Evolutionary conservation across 2,113 vertebrate genomes (phyloP), one percentile per base, ranked within the genome.

Genomic region (Chionodraco myersi): DNA sequence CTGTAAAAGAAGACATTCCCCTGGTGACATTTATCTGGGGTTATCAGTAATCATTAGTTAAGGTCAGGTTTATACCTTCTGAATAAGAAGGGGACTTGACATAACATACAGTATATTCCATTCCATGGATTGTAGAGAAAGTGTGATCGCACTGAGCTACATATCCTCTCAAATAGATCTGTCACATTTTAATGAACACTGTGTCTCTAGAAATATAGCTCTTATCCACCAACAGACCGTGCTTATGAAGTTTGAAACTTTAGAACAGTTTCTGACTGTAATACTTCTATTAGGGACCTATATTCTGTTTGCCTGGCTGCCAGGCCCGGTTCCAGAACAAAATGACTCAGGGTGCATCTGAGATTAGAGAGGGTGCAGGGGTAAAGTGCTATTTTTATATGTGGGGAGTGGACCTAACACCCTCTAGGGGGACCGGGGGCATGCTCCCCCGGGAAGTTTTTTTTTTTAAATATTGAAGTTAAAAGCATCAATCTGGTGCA

Each of bases 1-100:
- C 68, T 72, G 67, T 82, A 58, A 75, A 77, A 82, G 45, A 79
- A 65, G 80, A 88, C 77, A 80, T 79, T 86, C 74, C 70, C 66
- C 56, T 54, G 72, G 65, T 92, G 92, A 89, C 85, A 91, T 92
- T 93, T 90, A 88, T 73, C 75, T 82, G 76, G 64, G 83, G 83
- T 87, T 78, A 83, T 52, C 76, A 85, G 77, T 75, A 84, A 84
- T 90, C 68, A 86, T 90, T 88, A 82, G 83, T 81, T 86, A 65
- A 80, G 71, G 88, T 80, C 85, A 81, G 62, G 80, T 91, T 87
- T 72, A 85, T 86, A 84, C 84, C 71, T 71, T 66, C 30, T 79
- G 75, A 72, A 65, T 56, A 49, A 63, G 53, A 69, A n/a, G 10
- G 54, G 56, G 66, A 58, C 52, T 36, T 77, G 84, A 74, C 30